Evolutionary conservation across 2,113 vertebrate genomes (phyloP).

Genomic region (Mirounga angustirostris): DNA sequence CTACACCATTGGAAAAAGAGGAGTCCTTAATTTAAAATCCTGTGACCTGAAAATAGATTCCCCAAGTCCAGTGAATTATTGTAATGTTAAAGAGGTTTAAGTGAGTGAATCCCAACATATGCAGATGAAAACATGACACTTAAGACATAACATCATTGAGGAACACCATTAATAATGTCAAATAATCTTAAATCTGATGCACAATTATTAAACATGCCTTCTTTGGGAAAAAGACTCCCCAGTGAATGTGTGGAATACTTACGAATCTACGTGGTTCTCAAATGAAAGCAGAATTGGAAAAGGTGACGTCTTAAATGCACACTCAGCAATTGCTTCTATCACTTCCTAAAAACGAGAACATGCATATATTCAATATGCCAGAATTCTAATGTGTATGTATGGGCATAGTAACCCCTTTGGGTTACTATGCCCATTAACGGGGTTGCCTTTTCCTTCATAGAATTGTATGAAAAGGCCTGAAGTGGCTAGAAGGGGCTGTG

Average conservation of each 20-base stretch:
- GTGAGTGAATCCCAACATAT: not conserved
- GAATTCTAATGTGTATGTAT: not conserved
- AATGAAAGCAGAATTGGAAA: slow-evolving; percentile 98
- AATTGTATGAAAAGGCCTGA: not conserved
- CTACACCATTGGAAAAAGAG: not conserved
- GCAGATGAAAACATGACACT: not conserved
- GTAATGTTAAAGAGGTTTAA: slow-evolving; percentile 29
- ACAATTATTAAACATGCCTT: not conserved
- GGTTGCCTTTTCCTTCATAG: not conserved
- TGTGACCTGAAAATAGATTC: not conserved
- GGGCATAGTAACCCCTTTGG: not conserved
- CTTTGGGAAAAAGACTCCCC: not conserved
- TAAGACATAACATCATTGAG: not conserved
- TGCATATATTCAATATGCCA: not conserved
- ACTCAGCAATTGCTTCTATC: slow-evolving; percentile 98
- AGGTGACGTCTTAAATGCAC: slow-evolving; percentile 98
- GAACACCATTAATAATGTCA: not conserved
- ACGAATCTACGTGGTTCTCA: slow-evolving; percentile 99
- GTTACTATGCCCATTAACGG: not conserved
- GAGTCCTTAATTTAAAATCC: not conserved
- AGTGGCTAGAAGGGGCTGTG: not conserved
- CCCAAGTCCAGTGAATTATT: not conserved
- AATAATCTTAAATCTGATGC: not conserved
- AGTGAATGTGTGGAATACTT: slow-evolving; percentile 86
- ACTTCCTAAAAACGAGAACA: slow-evolving; percentile 93